phyloP scores from a whole-genome alignment of 2,797 vertebrate genomes.

The Sebastes kiyomatsui region DNA sequence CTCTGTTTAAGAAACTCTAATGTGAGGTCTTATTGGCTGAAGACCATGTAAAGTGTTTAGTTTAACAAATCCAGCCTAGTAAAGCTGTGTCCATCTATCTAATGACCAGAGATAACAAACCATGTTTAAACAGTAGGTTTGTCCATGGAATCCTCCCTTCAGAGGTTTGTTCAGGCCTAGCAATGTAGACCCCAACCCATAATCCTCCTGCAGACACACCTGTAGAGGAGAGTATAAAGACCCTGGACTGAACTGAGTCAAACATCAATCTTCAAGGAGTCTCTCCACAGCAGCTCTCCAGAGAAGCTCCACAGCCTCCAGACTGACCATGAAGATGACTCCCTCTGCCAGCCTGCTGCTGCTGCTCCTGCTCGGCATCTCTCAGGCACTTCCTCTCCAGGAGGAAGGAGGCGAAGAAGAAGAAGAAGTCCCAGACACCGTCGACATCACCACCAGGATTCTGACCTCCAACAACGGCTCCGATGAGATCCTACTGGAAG shows the following conservation, averaged over 20 bases:
- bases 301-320: constrained; percentile 8
- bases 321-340: no score
- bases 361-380: constrained; percentile 58
- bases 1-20: no score
- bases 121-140: constrained; percentile 27
- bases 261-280: constrained; percentile 34
- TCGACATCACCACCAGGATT: constrained; percentile 50
- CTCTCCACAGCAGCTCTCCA: constrained; percentile 44
- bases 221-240: constrained; percentile 42
- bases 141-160: constrained; percentile 18
- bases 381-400: constrained; percentile 37
- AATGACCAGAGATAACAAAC: background rate
- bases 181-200: constrained; percentile 26
- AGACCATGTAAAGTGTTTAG: no score
- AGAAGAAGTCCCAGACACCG: background rate
- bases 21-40: no score
- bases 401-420: constrained; percentile 7
- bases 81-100: background rate
- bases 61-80: background rate
- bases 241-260: constrained; percentile 28
- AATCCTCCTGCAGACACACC: no score
- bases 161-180: constrained; percentile 37
- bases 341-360: background rate
- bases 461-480: constrained; percentile 53
- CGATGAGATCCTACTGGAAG: constrained; percentile 36